Evolutionary conservation across 2,797 vertebrate genomes (phyloP).

Genomic region (Urosaurus nigricauda): DNA sequence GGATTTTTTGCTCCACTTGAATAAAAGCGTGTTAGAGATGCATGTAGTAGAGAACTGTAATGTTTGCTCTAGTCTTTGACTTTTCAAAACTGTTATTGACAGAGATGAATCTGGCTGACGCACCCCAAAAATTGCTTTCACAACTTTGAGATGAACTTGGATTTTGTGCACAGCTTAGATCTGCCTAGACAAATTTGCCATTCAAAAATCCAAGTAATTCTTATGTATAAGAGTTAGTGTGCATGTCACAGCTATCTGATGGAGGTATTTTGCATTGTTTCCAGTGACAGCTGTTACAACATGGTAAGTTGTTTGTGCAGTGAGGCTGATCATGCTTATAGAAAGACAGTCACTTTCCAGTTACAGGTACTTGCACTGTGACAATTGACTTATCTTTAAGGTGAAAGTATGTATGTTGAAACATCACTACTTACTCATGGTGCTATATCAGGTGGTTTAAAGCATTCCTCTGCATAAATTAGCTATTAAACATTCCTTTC

Average conservation of each 20-base stretch:
- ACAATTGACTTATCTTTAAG: not conserved
- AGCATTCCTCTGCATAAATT: not conserved
- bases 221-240: not conserved
- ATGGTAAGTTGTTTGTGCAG: not conserved
- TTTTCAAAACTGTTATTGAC: constrained; percentile 8
- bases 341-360: not conserved
- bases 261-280: not conserved
- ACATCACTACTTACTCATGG: not conserved
- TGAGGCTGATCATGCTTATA: too few species aligned
- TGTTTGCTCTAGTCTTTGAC: not conserved
- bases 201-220: not conserved
- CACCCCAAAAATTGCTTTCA: constrained; percentile 43
- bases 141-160: constrained; percentile 23
- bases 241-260: not conserved
- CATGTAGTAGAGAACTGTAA: constrained; percentile 13
- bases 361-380: too few species aligned
- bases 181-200: constrained; percentile 17
- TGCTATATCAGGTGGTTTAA: not conserved
- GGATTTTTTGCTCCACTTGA: constrained; percentile 41
- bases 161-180: not conserved
- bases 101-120: not conserved
- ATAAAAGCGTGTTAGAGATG: constrained; percentile 23
- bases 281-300: not conserved
- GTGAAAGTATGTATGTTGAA: not conserved
- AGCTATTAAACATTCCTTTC: not conserved